Evolutionary conservation across 1,140 invertebrate species (phyloP).

Genomic region (Drosophila sucinea): DNA sequence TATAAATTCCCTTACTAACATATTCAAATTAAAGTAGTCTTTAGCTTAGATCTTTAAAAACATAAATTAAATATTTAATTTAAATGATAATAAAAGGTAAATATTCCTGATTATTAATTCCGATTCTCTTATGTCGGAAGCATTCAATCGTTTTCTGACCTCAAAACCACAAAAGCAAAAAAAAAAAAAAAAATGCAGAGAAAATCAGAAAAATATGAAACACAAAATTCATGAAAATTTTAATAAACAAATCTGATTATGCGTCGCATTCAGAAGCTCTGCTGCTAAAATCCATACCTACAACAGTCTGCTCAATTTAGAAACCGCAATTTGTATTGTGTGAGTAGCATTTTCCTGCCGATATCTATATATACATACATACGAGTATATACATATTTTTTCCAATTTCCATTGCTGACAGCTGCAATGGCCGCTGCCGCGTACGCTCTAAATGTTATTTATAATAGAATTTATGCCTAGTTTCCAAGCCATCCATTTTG

Average conservation of each 20-base stretch:
- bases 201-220: conserved; percentile 29
- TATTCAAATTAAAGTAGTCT: too few relatives aligned
- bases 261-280: conserved; percentile 45
- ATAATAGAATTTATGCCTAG: conserved; percentile 80
- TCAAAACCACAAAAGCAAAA: conserved; percentile 41
- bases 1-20: too few relatives aligned
- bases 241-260: conserved; percentile 77
- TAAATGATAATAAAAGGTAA: not conserved
- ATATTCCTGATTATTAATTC: not conserved
- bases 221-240: conserved; percentile 41
- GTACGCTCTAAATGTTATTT: conserved; percentile 72
- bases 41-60: not conserved
- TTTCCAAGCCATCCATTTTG: conserved; percentile 46
- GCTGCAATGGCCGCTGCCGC: conserved; percentile 69
- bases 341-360: conserved; percentile 36
- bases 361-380: conserved; percentile 16
- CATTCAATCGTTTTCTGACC: conserved; percentile 43
- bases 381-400: conserved; percentile 34
- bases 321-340: conserved; percentile 73
- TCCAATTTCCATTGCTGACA: conserved; percentile 78
- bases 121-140: conserved; percentile 13
- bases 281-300: conserved; percentile 14
- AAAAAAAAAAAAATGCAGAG: not conserved
- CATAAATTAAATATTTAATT: not conserved
- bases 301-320: conserved; percentile 62